Conservation (phyloP, 2,797 vertebrate species). For the Rhincodon typus region DNA sequence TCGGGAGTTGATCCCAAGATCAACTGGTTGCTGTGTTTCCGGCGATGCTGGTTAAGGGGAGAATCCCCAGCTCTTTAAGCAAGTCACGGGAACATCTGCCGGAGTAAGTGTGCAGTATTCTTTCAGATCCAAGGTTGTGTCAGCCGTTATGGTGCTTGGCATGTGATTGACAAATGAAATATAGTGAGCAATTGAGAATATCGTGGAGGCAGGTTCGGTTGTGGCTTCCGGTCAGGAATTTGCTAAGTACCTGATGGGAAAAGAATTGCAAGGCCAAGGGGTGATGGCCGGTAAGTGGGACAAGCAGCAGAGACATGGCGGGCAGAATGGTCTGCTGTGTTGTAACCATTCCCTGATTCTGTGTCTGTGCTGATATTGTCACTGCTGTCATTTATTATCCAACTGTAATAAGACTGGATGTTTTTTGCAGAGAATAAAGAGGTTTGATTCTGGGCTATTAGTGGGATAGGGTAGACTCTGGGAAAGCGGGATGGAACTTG, state of each 20-base stretch:
- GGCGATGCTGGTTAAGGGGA: neutral
- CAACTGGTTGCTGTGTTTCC: neutral
- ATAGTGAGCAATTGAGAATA: too few species aligned
- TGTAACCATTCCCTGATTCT: neutral
- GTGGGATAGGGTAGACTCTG: neutral
- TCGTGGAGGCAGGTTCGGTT: too few species aligned
- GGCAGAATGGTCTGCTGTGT: neutral
- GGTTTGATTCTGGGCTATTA: neutral
- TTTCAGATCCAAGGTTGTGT: too few species aligned
- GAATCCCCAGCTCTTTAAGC: neutral
- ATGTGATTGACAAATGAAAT: neutral
- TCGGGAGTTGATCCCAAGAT: neutral
- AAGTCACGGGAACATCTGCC: neutral
- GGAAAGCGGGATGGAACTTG: neutral
- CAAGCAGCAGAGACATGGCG: too few species aligned
- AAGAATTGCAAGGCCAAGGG: neutral
- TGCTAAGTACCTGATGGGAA: neutral
- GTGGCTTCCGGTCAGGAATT: too few species aligned
- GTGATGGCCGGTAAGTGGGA: too few species aligned
- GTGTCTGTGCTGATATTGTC: neutral
- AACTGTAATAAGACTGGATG: neutral
- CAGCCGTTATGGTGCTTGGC: neutral
- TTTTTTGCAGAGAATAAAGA: neutral
- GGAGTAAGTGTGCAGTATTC: too few species aligned
- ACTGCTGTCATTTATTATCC: neutral